Evolutionary conservation across 1,140 invertebrate genomes (phyloP).

Genomic region (Drosophila funebris): DNA sequence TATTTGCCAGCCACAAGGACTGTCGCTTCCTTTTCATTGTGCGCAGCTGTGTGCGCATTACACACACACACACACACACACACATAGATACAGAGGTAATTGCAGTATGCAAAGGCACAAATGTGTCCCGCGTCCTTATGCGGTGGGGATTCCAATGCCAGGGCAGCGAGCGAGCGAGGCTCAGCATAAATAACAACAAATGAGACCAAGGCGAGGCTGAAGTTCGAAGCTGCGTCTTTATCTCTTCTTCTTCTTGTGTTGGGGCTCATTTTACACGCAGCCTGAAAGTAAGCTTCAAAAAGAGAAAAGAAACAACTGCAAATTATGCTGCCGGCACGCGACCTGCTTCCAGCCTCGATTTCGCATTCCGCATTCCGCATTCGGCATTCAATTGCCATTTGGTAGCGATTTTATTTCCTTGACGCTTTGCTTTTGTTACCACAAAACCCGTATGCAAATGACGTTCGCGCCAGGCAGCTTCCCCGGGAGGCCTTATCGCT

Average conservation of each 20-base stretch:
- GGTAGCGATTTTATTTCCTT: constrained; percentile 62
- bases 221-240: constrained; percentile 50
- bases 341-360: neutral
- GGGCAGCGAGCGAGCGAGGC: too few species aligned
- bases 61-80: neutral
- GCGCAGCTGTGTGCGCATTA: constrained; percentile 25
- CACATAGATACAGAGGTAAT: constrained; percentile 33
- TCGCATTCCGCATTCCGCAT: neutral
- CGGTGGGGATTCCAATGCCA: constrained; percentile 53
- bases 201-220: constrained; percentile 36
- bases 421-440: constrained; percentile 35
- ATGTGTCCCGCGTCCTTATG: constrained; percentile 31
- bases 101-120: constrained; percentile 43
- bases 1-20: constrained; percentile 14
- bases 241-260: constrained; percentile 25
- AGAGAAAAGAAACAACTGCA: constrained; percentile 23
- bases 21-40: constrained; percentile 1
- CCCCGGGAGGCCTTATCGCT: constrained; percentile 48
- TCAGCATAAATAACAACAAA: constrained; percentile 80
- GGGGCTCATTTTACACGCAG: constrained; percentile 31
- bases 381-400: constrained; percentile 23
- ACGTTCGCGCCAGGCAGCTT: constrained; percentile 13
- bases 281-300: constrained; percentile 60
- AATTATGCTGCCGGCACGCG: constrained; percentile 72
- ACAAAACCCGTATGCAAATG: constrained; percentile 70